These are phyloP conservation scores for Anorthoa munda DNA, from an alignment of 2,888 invertebrate species.

Conservation along the genomic window DNA sequence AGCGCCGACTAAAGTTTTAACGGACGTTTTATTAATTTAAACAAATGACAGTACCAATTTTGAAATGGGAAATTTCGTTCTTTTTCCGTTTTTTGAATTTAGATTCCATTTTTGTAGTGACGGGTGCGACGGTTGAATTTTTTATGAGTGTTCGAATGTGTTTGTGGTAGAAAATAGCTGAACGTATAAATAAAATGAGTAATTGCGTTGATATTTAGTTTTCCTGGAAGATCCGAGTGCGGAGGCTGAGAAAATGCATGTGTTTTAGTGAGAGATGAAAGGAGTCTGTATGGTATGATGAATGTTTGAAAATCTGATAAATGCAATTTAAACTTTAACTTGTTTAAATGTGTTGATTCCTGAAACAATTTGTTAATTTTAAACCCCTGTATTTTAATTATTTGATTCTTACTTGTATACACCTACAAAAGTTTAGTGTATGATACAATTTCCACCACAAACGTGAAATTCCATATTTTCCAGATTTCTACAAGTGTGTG, in stretches of 20 bases:
- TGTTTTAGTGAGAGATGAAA: slow-evolving; percentile 23
- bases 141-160: slow-evolving; percentile 45
- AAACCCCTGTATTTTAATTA: no score
- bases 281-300: slow-evolving; percentile 25
- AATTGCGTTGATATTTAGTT: slow-evolving; percentile 37
- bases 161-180: slow-evolving; percentile 54
- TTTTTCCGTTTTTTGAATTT: slow-evolving; percentile 7
- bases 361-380: neutral
- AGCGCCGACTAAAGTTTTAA: slow-evolving; percentile 27
- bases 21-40: slow-evolving; percentile 15
- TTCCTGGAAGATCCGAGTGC: slow-evolving; percentile 45
- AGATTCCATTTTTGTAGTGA: slow-evolving; percentile 37
- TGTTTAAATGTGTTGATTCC: neutral
- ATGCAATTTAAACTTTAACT: neutral
- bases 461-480: slow-evolving; percentile 3
- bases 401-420: neutral
- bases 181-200: slow-evolving; percentile 51
- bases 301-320: slow-evolving; percentile 22
- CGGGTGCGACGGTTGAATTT: slow-evolving; percentile 23
- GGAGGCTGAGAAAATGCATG: slow-evolving; percentile 7
- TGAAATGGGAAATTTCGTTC: slow-evolving; percentile 11
- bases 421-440: neutral
- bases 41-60: slow-evolving; percentile 30
- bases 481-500: slow-evolving; percentile 29
- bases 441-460: neutral